Conservation (phyloP, 2,888 invertebrate genomes). For the Chesias legatella region DNA sequence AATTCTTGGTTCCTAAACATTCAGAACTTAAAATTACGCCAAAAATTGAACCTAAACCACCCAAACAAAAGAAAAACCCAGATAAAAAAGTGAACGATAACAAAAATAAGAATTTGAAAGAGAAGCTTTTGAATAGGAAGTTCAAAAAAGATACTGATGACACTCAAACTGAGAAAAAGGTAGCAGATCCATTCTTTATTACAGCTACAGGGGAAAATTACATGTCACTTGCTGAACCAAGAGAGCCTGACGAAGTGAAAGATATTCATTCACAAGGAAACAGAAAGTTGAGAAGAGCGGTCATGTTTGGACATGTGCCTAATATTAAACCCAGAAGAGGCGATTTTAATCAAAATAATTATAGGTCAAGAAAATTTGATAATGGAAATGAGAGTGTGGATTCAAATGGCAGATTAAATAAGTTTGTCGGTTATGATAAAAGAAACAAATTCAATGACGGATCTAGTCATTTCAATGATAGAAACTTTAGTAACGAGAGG, state of each 20-base stretch:
- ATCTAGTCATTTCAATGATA: conserved; percentile 12
- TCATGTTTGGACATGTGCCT: conserved; percentile 66
- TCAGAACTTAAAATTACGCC: not conserved
- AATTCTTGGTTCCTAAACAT: conserved; percentile 2
- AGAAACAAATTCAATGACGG: conserved; percentile 21
- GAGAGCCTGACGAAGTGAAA: conserved; percentile 69
- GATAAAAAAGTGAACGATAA: conserved; percentile 53
- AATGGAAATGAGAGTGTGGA: conserved; percentile 23
- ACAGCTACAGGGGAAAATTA: conserved; percentile 69
- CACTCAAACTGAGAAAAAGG: conserved; percentile 38
- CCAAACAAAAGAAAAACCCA: conserved; percentile 23
- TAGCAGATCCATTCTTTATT: conserved; percentile 72
- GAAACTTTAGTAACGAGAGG: conserved; percentile 21
- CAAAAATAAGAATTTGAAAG: conserved; percentile 63
- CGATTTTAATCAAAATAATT: conserved; percentile 37
- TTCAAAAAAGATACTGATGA: conserved; percentile 51
- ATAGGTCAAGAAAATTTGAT: conserved; percentile 30
- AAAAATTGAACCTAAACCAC: conserved; percentile 10
- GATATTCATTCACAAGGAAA: conserved; percentile 66
- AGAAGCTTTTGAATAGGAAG: conserved; percentile 56
- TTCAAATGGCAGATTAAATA: conserved; percentile 16
- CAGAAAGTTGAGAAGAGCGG: conserved; percentile 65
- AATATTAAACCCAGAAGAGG: conserved; percentile 50
- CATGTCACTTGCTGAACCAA: conserved; percentile 66
- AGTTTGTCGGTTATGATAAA: conserved; percentile 22